Base-by-base conservation (phyloP, 2,888 invertebrate genomes). In the Choreutis nemorana region DNA sequence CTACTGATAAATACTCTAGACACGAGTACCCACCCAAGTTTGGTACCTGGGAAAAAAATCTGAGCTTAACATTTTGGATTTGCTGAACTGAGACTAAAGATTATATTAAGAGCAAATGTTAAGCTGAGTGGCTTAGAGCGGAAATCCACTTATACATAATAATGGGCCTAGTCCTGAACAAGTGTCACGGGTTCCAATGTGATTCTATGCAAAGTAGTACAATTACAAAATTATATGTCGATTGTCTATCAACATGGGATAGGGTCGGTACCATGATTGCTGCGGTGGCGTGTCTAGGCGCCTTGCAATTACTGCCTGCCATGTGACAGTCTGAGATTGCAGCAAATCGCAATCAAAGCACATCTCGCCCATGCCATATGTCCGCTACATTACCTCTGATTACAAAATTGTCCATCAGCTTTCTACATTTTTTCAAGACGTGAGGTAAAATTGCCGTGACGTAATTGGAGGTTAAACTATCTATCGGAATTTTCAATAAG, bases 271-370 rank as follows among this genome's bases (percentile, higher is more conserved):
- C 25, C 33, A 31, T 23, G 11, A 21, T 16, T 20, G 9, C 21
- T 41, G 29, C 27, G 30, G 30, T 33, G 36, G 21, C 31, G 38
- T 37, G 42, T 48, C 40, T 40, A 34, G 29, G 9, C 15, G n/a
- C 14, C 32, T 16, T 27, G 23, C 34, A 30, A 33, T 33, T 33
- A 34, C 31, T 9, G 23, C 10, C n/a, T 23, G 15, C 29, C 28
- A 35, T 35, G 33, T 28, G 40, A 38, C 38, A 34, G 23, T 15
- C 26, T 38, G 32, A 32, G 36, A 42, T 52, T 52, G 42, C 42
- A 31, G 42, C 33, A 54, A 50, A 52, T 54, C 50, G 45, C 45
- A 37, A 45, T 42, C 49, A 48, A 47, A 41, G 41, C 39, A 34
- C 39, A 37, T 18, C 18, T 22, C 27, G 13, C 26, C 14, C 26